Base-by-base conservation (phyloP, 2,113 vertebrate species). In the Phaethon lepturus region DNA sequence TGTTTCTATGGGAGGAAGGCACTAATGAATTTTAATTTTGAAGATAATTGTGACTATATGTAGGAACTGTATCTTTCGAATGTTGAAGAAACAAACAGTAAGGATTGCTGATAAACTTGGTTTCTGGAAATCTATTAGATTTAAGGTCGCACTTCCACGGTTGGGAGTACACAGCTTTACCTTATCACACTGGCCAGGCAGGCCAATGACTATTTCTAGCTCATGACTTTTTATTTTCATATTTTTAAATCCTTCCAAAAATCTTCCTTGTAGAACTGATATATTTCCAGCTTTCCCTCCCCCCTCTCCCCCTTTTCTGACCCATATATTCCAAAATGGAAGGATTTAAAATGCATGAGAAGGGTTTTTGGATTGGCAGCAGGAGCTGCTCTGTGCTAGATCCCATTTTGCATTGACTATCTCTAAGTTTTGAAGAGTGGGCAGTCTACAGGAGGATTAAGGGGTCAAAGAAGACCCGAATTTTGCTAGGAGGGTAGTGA, bases 241-340 rank as follows among this genome's bases (percentile, higher is more conserved):
- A 96, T 95, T 98, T 97, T 96, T 50, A 95, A 97, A 95, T 64
- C 77, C 80, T 47, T 71, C 47, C 62, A 90, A 76, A 56, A 76
- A n/a, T n/a, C n/a, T n/a, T n/a, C n/a, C n/a, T n/a, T n/a, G n/a
- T n/a, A n/a, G n/a, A n/a, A n/a, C n/a, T n/a, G n/a, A n/a, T n/a
- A n/a, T n/a, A n/a, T n/a, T n/a, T n/a, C n/a, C n/a, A n/a, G n/a
- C n/a, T n/a, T n/a, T n/a, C n/a, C n/a, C n/a, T n/a, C n/a, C n/a
- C n/a, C n/a, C n/a, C n/a, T n/a, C n/a, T n/a, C n/a, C n/a, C n/a
- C n/a, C n/a, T n/a, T n/a, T n/a, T n/a, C n/a, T n/a, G n/a, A n/a
- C n/a, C n/a, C n/a, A n/a, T n/a, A n/a, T n/a, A n/a, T 47, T 71
- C 47, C 62, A 90, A 76, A 56, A 76, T 40, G 38, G 38, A 38